Evolutionary conservation across 2,888 invertebrate genomes (phyloP), one percentile per base, ranked within the genome.

Genomic region (Stenodera caucasica): DNA sequence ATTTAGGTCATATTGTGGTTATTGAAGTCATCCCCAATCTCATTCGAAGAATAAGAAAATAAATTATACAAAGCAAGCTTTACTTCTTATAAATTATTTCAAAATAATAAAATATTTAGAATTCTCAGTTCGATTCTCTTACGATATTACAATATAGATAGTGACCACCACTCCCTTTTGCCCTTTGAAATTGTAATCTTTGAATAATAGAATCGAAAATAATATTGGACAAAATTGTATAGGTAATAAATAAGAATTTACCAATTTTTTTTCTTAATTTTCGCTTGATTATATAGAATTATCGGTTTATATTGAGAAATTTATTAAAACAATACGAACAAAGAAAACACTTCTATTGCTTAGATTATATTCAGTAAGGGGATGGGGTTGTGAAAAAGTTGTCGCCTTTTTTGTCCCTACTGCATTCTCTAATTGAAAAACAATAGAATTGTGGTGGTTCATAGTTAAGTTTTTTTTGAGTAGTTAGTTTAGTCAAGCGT

Each of bases 351-450:
- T 21, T 2, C 8, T 37, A 37, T 37, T 9, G 37, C 2, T 4
- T 6, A 15, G 37, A n/a, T 21, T 12, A 21, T 18, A 21, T 18
- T 45, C 8, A 37, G 15, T 4, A 6, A 2, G 14, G 12, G 5
- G 21, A 7, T 5, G 21, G 21, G 21, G 12, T 37, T 15, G 37
- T 45, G 45, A 9, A 21, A 45, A 45, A 45, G 21, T 45, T 45
- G 45, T 45, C 45, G 45, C 45, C 45, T 21, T 45, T 5, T 8
- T 66, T 57, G 57, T 61, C 57, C n/a, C n/a, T n/a, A n/a, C n/a
- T n/a, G 53, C 60, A 63, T 57, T 55, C 45, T 53, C 15, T 66
- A 68, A 68, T 66, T 66, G 61, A 64, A 66, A 68, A 68, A 66
- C 66, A 68, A 68, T 57, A 45, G 45, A 21, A 49, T 49, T 45